Evolutionary conservation across 2,797 vertebrate species (phyloP).

Genomic region (Artibeus lituratus): DNA sequence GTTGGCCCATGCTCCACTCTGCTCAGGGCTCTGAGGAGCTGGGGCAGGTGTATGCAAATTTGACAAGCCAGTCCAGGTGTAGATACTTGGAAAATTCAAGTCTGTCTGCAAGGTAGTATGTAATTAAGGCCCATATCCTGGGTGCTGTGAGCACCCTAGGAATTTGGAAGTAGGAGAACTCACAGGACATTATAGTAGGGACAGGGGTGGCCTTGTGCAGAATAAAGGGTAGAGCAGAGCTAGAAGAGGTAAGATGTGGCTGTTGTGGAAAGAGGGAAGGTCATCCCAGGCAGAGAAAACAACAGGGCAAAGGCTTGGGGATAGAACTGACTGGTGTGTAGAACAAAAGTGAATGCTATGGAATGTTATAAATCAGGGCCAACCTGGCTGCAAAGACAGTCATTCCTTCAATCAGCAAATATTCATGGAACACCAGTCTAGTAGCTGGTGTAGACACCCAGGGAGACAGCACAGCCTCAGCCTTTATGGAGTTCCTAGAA

Average conservation of each 20-base stretch:
- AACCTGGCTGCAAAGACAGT: background rate
- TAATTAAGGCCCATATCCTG: background rate
- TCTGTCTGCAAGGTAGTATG: background rate
- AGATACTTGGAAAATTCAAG: background rate
- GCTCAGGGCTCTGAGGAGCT: background rate
- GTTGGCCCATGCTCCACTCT: background rate
- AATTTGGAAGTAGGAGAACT: background rate
- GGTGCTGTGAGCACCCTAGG: background rate
- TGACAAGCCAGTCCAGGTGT: background rate
- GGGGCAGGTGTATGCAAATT: background rate
- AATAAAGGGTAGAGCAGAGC: background rate
- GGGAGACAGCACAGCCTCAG: background rate
- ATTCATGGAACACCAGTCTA: background rate
- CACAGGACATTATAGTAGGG: background rate
- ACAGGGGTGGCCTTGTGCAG: background rate
- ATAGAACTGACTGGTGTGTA: background rate
- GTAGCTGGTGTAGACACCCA: background rate
- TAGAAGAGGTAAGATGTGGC: background rate
- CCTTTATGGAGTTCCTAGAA: fast-evolving
- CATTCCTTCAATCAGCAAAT: background rate
- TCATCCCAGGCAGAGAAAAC: background rate
- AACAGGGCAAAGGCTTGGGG: fast-evolving
- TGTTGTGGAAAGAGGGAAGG: background rate
- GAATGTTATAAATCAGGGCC: background rate
- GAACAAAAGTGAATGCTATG: background rate